phyloP scores from a whole-genome alignment of 2,888 invertebrate genomes.

The Nomada hirtipes region DNA sequence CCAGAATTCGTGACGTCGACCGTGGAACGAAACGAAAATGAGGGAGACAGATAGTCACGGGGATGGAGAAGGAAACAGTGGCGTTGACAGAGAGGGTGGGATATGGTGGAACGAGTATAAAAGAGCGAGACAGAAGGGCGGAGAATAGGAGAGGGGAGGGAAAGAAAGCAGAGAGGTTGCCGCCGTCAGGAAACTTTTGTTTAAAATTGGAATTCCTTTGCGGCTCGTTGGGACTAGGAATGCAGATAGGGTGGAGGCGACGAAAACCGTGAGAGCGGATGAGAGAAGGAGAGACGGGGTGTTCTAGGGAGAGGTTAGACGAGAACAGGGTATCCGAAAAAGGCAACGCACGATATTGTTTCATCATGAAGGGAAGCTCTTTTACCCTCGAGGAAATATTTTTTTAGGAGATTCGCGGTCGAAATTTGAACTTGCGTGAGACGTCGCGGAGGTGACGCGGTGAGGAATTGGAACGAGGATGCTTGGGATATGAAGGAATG shows the following conservation, averaged over 20 bases:
- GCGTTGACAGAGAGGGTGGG: conserved; percentile 27
- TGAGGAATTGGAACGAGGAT: neutral
- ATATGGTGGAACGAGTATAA: neutral
- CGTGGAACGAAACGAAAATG: neutral
- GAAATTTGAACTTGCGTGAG: conserved; percentile 46
- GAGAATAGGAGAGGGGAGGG: conserved; percentile 32
- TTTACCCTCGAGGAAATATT: conserved; percentile 64
- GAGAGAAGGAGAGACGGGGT: conserved; percentile 48
- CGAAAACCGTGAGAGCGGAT: conserved; percentile 72
- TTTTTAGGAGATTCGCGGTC: conserved; percentile 55
- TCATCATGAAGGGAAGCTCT: conserved; percentile 73
- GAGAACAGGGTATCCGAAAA: conserved; percentile 46
- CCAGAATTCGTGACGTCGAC: conserved; percentile 69
- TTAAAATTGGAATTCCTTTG: conserved; percentile 82
- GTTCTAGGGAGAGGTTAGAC: conserved; percentile 31
- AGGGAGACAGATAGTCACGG: neutral
- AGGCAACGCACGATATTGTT: conserved; percentile 75
- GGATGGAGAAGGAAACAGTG: conserved; percentile 35
- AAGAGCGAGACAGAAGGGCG: conserved; percentile 25
- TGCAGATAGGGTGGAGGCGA: conserved; percentile 79
- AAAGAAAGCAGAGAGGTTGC: conserved; percentile 71
- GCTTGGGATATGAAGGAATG: too few species aligned
- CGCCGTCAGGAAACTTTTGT: conserved; percentile 81
- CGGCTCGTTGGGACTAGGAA: conserved; percentile 81
- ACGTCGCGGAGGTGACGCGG: neutral